Percentiles rank a stretch among this genome's conserved stretches.
Conservation (phyloP, 2,888 invertebrate species). For the Drosophila conformis region DNA sequence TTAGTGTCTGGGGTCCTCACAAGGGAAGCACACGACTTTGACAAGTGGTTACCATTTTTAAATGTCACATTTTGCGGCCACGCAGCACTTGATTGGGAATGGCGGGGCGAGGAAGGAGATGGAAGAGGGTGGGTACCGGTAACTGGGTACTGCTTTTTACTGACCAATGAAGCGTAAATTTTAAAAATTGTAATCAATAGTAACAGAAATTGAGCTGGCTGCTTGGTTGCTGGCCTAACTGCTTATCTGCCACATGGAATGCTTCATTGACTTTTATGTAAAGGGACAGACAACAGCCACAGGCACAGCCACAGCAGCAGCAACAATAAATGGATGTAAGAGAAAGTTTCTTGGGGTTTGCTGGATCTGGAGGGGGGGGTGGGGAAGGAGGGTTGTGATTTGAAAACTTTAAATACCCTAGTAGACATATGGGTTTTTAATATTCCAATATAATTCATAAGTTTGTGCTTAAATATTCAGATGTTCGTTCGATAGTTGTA, state of each 20-base stretch:
- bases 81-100: slow-evolving; percentile 10
- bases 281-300: slow-evolving; percentile 20
- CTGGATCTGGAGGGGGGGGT: background rate
- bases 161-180: slow-evolving; percentile 77
- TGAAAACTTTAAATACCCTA: background rate
- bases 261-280: slow-evolving; percentile 75
- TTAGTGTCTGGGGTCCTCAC: background rate
- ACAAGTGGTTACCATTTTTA: slow-evolving; percentile 77
- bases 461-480: background rate
- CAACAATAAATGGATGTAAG: slow-evolving; percentile 4
- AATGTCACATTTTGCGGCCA: slow-evolving; percentile 74
- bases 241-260: slow-evolving; percentile 65
- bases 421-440: background rate
- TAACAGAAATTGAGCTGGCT: slow-evolving; percentile 43
- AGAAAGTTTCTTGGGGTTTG: background rate
- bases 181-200: slow-evolving; percentile 76
- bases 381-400: background rate
- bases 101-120: background rate
- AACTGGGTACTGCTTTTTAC: slow-evolving; percentile 39
- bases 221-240: slow-evolving; percentile 37
- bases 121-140: background rate
- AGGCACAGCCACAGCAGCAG: background rate
- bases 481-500: background rate
- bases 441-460: background rate
- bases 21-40: slow-evolving; percentile 46